A percentile compares a stretch with the other conserved stretches of the same genome.
These are phyloP conservation scores for Colius striatus DNA, from an alignment of 2,113 vertebrate species.

Conservation along the genomic window DNA sequence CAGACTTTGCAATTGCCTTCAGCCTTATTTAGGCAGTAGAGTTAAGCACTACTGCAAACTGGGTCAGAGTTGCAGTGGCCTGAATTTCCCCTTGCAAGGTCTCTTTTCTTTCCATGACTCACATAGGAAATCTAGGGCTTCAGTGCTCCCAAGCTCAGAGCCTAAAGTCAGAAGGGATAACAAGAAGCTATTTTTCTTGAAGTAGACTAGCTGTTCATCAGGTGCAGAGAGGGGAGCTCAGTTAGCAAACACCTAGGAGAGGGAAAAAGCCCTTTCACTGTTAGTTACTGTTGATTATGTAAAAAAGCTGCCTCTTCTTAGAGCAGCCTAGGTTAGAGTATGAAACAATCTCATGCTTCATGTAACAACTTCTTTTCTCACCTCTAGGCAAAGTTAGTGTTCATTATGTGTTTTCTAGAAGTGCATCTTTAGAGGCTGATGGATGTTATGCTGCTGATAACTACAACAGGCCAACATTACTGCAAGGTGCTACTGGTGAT, in stretches of 20 bases:
- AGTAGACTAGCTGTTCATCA: background rate
- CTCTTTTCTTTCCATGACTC: background rate
- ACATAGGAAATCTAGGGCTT: rapidly evolving
- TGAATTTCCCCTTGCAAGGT: background rate
- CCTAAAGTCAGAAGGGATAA: background rate
- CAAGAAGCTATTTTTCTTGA: background rate
- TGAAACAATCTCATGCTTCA: background rate
- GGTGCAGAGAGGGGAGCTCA: background rate
- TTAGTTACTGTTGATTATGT: background rate
- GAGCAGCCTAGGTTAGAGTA: background rate
- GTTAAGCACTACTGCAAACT: background rate
- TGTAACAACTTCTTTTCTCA: background rate
- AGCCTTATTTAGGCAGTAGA: background rate
- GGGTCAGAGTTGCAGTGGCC: background rate
- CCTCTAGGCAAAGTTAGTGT: background rate
- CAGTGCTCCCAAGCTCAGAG: background rate
- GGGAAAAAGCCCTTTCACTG: background rate
- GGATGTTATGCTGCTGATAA: background rate
- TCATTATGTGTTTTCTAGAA: background rate
- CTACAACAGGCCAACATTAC: rapidly evolving
- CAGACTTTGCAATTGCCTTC: background rate
- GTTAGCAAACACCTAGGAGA: background rate
- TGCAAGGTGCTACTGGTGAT: background rate
- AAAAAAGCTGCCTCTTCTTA: background rate
- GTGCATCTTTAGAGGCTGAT: background rate